phyloP scores from a whole-genome alignment of 1,140 invertebrate genomes.

The Lucilia cuprina region DNA sequence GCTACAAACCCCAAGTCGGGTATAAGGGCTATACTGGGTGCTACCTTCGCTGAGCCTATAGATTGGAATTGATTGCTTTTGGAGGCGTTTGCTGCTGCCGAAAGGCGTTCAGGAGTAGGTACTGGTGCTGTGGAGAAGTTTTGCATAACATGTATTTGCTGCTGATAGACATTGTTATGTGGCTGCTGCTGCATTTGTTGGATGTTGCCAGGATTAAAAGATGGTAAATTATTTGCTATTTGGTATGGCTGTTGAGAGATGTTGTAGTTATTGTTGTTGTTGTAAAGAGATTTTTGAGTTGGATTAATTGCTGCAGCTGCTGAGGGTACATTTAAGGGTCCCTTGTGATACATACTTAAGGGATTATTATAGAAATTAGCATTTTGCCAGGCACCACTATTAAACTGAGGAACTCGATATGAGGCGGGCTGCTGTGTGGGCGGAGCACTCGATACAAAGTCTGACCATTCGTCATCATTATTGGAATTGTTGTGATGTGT shows the following conservation, averaged over 20 bases:
- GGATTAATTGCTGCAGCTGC: slow-evolving; percentile 14
- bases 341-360: slow-evolving; percentile 50
- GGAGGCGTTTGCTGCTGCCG: slow-evolving; percentile 31
- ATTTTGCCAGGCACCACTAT: slow-evolving; percentile 59
- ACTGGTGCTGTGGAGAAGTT: slow-evolving; percentile 56
- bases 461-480: slow-evolving; percentile 71
- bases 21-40: slow-evolving; percentile 62
- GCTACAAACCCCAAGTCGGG: slow-evolving; percentile 65
- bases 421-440: slow-evolving; percentile 37
- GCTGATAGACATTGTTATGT: slow-evolving; percentile 21
- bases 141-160: slow-evolving; percentile 58
- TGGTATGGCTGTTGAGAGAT: slow-evolving; percentile 36
- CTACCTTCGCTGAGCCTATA: slow-evolving; percentile 53
- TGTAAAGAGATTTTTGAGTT: background rate
- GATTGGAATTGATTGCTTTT: slow-evolving; percentile 49
- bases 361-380: slow-evolving; percentile 61
- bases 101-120: background rate
- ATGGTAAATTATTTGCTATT: slow-evolving; percentile 22
- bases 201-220: slow-evolving; percentile 23
- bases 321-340: slow-evolving; percentile 46
- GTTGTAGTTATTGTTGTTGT: slow-evolving; percentile 34
- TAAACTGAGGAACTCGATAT: slow-evolving; percentile 48
- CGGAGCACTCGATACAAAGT: slow-evolving; percentile 69
- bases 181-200: slow-evolving; percentile 27
- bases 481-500: background rate